Evolutionary conservation across 2,888 invertebrate species (phyloP), one percentile per base, ranked within the genome.

Genomic region (Dasypolia templi): DNA sequence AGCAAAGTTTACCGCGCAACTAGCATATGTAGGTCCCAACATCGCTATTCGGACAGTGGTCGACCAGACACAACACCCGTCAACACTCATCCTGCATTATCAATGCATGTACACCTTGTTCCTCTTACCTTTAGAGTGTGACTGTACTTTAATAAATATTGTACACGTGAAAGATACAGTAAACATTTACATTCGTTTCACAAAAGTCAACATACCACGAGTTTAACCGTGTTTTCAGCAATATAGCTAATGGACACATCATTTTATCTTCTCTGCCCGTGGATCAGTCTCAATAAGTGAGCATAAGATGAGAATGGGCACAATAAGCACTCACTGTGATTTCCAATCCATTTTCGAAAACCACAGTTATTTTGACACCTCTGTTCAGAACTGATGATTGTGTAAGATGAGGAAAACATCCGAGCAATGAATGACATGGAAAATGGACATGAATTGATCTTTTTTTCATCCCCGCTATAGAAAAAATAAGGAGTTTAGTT

Each of bases 231-330:
- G 5, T 22, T 66, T 58, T n/a, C 14, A 53, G 14, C 11, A 14
- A 63, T 29, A 29, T 12, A 58, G n/a, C n/a, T 39, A 49, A 29
- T 61, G 39, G 32, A 46, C n/a, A 42, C 22, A 55, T 42, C 22
- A 55, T 42, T 79, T 49, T 42, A 61, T 79, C 29, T 70, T 39
- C 29, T 39, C 29, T 44, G n/a, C 4, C 12, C 29, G 44, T 53
- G 53, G 29, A 78, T 75, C 59, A 59, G 59, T 61, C 69, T 75
- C 79, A 79, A 79, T 70, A 79, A 75, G 32, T 22, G 46, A 69
- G 35, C 32, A 26, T 70, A 61, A 75, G 46, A 61, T 61, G 46
- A 61, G 61, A 44, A 61, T 42, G 14, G 35, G 22, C 53, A 71
- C 61, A 79, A n/a, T 70, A 61, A 61, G 39, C 53, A 61, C 61